Evolutionary conservation across 1,140 invertebrate genomes (phyloP).

Genomic region (Calephelis virginiensis): DNA sequence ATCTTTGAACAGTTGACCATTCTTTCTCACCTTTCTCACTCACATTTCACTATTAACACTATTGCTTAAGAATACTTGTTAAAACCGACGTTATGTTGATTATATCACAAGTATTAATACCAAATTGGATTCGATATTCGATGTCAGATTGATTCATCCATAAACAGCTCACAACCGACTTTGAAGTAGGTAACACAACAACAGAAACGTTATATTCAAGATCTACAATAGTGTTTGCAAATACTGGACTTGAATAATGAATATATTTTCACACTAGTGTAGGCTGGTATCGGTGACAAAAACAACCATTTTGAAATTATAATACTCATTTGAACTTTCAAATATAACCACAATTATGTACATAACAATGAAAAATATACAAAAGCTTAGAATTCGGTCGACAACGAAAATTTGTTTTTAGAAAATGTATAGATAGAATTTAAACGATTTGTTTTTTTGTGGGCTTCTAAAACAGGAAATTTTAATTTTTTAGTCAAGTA

Average conservation of each 20-base stretch:
- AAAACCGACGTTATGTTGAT: background rate
- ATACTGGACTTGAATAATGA: conserved; percentile 3
- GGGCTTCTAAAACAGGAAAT: no score
- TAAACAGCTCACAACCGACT: background rate
- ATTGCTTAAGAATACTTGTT: no score
- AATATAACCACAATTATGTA: conserved; percentile 12
- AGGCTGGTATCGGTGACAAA: background rate
- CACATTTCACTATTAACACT: no score
- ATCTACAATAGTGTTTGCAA: conserved; percentile 11
- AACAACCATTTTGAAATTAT: conserved; percentile 16
- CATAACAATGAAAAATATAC: background rate
- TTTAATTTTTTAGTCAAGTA: no score
- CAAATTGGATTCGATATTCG: background rate
- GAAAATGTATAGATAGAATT: background rate
- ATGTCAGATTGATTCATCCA: background rate
- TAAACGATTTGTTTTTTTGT: no score
- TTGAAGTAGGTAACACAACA: background rate
- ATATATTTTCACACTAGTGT: background rate
- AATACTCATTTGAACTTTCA: conserved; percentile 9
- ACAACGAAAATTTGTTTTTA: background rate
- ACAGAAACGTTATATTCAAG: background rate
- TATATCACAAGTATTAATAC: background rate
- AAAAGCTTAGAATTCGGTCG: background rate
- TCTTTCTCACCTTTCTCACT: no score
- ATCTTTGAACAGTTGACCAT: no score